Evolutionary conservation across 2,113 vertebrate genomes (phyloP), one percentile per base, ranked within the genome.

Genomic region (Diadophis punctatus): DNA sequence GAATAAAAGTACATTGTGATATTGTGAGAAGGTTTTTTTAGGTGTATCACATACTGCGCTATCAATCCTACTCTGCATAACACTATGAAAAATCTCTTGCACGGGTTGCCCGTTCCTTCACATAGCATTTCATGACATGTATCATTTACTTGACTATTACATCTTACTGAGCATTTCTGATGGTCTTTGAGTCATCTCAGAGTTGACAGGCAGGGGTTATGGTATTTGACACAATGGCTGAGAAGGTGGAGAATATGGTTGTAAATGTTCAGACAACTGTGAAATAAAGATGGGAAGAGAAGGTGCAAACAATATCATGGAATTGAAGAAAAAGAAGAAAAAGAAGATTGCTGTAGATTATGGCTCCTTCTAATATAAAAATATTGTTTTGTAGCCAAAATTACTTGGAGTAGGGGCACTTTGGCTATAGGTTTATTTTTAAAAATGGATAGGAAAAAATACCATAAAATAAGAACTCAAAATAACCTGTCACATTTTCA

Each of bases 201-300:
- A 91, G 46, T 18, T 2, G 11, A 93, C 43, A 58, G 55, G n/a
- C 23, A n/a, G 30, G 43, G 14, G 27, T 91, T 88, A 9, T 96
- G 94, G 90, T 86, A 22, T 49, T 60, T 30, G 2, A 49, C 92
- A 49, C 55, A 95, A n/a, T 0, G 7, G 27, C 92, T 23, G 4
- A 91, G 94, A 74, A 88, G 51, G 46, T 58, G 3, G 18, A 10
- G 30, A n/a, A 18, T 10, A 48, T 46, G 87, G 88, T 90, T 94
- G 94, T 58, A 91, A 93, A 92, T 49, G 86, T 53, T 92, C 90
- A 95, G 93, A 74, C 56, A 89, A 46, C 88, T 92, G 49, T 91
- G 88, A 96, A 97, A 96, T 95, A 96, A 93, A 48, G 27, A 51
- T 95, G 90, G 46, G 51, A 68, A 95, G 96, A 95, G 94, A 96